Conservation (phyloP, 2,797 vertebrate species). For the Fundulus diaphanus region DNA sequence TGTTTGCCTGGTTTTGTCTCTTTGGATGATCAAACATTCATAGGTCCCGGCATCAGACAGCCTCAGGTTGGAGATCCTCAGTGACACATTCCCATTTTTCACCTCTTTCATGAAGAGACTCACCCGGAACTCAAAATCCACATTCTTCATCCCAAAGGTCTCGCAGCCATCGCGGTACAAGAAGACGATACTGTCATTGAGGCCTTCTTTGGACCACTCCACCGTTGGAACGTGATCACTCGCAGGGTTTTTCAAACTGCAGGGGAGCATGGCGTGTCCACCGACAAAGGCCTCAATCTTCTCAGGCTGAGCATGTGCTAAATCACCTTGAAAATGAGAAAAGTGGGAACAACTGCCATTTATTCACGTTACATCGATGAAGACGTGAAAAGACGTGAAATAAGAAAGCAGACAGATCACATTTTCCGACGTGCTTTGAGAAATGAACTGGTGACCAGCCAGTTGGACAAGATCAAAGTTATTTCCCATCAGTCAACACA, state of each 20-base stretch:
- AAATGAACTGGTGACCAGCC: background rate
- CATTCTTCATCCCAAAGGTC: slow-evolving; percentile 24
- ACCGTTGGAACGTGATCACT: slow-evolving; percentile 4
- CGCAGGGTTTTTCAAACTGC: background rate
- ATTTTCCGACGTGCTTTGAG: background rate
- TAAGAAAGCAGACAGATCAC: background rate
- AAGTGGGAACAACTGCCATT: background rate
- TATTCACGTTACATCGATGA: background rate
- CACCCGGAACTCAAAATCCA: slow-evolving; percentile 22
- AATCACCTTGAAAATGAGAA: background rate
- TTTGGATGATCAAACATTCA: background rate
- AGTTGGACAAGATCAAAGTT: background rate
- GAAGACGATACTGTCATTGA: background rate
- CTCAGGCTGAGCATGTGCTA: rapidly evolving
- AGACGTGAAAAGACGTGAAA: background rate
- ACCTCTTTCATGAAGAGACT: slow-evolving; percentile 12
- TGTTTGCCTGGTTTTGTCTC: rapidly evolving
- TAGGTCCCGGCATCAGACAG: slow-evolving; percentile 35
- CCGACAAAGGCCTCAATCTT: slow-evolving; percentile 4
- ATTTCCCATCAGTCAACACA: no score
- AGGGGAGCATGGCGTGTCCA: slow-evolving; percentile 14
- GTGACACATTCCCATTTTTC: slow-evolving; percentile 13
- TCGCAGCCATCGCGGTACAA: slow-evolving; percentile 43
- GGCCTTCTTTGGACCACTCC: slow-evolving; percentile 49
- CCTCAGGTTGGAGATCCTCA: slow-evolving; percentile 41